A percentile compares a stretch with the other conserved stretches of the same genome.
These are phyloP conservation scores for Pollicipes pollicipes DNA, from an alignment of 1,140 invertebrate species.

Conservation along the genomic window DNA sequence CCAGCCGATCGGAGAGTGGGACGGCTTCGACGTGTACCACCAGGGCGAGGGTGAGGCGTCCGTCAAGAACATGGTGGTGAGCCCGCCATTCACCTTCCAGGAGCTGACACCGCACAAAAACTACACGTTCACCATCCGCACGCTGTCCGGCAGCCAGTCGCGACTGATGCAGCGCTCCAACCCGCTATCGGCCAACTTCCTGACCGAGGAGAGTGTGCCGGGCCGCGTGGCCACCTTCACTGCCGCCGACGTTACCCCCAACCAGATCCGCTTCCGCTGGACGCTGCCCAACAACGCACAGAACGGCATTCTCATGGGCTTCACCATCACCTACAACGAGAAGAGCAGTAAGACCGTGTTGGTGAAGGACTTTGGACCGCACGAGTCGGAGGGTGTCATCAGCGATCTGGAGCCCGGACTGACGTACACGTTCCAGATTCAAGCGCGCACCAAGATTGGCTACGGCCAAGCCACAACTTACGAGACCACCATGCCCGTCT, in stretches of 20 bases:
- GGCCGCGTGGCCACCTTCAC: conserved; percentile 51
- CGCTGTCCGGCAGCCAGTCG: conserved; percentile 58
- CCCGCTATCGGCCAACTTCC: conserved; percentile 58
- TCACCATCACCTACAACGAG: conserved; percentile 59
- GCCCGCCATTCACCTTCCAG: background rate
- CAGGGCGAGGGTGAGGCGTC: conserved; percentile 44
- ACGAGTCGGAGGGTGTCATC: conserved; percentile 48
- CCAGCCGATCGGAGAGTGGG: conserved; percentile 59
- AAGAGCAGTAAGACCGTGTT: conserved; percentile 36
- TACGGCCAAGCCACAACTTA: conserved; percentile 51
- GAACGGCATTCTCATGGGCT: conserved; percentile 66
- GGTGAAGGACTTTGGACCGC: conserved; percentile 44
- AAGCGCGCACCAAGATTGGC: conserved; percentile 66
- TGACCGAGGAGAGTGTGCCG: conserved; percentile 63
- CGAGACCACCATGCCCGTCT: conserved; percentile 64
- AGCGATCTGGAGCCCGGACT: conserved; percentile 55
- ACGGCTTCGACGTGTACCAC: conserved; percentile 69
- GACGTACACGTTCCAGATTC: conserved; percentile 63
- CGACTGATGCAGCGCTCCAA: conserved; percentile 48
- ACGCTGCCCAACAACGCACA: conserved; percentile 50
- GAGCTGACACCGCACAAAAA: conserved; percentile 61
- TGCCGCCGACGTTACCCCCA: conserved; percentile 56
- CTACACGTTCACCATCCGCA: conserved; percentile 76
- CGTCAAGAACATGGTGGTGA: conserved; percentile 38
- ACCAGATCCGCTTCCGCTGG: conserved; percentile 66